These are phyloP conservation scores for Lasiommata megera DNA, from an alignment of 2,888 invertebrate genomes.

Conservation along the genomic window DNA sequence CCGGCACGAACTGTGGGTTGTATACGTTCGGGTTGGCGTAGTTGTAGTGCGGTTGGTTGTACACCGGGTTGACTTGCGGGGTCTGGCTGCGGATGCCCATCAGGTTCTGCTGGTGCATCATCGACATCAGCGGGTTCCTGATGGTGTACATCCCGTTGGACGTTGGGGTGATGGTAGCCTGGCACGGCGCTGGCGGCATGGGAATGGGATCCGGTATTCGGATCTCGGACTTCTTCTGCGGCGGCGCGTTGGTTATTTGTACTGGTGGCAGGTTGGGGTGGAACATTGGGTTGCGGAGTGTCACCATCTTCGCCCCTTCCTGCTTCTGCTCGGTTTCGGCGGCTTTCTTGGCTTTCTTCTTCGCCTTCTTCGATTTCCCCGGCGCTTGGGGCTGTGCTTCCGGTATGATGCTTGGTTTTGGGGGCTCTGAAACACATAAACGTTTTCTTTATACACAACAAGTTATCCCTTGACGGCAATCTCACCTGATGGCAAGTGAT, in stretches of 20 bases:
- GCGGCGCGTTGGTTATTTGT: constrained; percentile 49
- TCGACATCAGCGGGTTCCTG: constrained; percentile 85
- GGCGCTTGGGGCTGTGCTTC: constrained; percentile 47
- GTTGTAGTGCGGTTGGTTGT: constrained; percentile 51
- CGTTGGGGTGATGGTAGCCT: constrained; percentile 75
- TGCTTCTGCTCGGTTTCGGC: constrained; percentile 49
- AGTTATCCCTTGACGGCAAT: too few species aligned
- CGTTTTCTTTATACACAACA: background rate
- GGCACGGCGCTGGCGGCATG: constrained; percentile 72
- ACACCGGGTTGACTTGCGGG: constrained; percentile 46
- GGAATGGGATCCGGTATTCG: constrained; percentile 72
- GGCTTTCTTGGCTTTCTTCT: constrained; percentile 68
- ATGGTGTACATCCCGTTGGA: constrained; percentile 91
- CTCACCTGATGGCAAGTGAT: too few species aligned
- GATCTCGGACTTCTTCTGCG: constrained; percentile 59
- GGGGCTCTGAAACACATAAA: constrained; percentile 49
- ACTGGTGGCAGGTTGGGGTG: constrained; percentile 78
- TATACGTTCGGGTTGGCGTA: constrained; percentile 59
- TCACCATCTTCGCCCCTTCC: constrained; percentile 85
- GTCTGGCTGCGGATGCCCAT: constrained; percentile 52
- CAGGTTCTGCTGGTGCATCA: constrained; percentile 70
- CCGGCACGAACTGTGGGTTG: constrained; percentile 42
- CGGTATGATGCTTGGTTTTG: constrained; percentile 53
- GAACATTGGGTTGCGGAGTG: constrained; percentile 90
- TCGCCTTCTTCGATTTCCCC: constrained; percentile 73